A percentile compares a stretch with the other conserved stretches of the same genome.
These are phyloP conservation scores for Cheirogaleus major DNA, from an alignment of 2,797 vertebrate species.

Conservation along the genomic window DNA sequence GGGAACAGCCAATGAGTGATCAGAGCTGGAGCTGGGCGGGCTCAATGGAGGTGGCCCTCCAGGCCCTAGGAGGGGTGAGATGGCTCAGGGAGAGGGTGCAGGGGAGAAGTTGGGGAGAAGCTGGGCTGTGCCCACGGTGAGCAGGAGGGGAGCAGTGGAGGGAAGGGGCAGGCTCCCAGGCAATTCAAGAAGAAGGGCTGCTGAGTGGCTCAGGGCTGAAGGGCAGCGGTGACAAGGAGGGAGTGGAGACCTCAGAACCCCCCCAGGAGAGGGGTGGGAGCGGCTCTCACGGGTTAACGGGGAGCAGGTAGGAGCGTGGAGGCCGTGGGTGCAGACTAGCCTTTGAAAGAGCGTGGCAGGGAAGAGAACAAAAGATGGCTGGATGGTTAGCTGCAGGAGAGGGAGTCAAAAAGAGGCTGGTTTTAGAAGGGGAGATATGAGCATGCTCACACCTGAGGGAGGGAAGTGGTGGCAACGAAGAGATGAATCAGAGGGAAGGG, in stretches of 20 bases:
- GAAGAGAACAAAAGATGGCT: not conserved
- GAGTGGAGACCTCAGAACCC: not conserved
- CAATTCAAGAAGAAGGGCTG: not conserved
- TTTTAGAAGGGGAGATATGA: not conserved
- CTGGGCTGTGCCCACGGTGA: not conserved
- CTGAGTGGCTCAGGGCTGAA: not conserved
- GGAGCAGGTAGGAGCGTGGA: not conserved
- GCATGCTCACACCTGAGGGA: slow-evolving; percentile 2
- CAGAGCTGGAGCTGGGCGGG: not conserved
- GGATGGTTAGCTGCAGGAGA: not conserved
- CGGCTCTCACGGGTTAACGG: not conserved
- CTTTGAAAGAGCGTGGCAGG: not conserved
- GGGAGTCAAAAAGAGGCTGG: slow-evolving; percentile 7
- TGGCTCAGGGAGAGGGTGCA: not conserved
- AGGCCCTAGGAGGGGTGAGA: not conserved
- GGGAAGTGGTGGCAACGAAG: not conserved
- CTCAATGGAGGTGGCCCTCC: not conserved
- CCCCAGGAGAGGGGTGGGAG: not conserved
- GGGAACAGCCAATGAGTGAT: no score
- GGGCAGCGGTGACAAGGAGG: not conserved
- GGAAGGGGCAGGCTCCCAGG: not conserved
- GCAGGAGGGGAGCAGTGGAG: not conserved
- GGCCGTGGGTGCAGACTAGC: not conserved
- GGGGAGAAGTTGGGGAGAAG: not conserved
- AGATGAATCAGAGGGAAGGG: not conserved